Percentiles rank a stretch among this genome's conserved stretches.
phyloP scores from a whole-genome alignment of 37 sponge, comb jelly and placozoan species.

The Aplysina aerophoba region DNA sequence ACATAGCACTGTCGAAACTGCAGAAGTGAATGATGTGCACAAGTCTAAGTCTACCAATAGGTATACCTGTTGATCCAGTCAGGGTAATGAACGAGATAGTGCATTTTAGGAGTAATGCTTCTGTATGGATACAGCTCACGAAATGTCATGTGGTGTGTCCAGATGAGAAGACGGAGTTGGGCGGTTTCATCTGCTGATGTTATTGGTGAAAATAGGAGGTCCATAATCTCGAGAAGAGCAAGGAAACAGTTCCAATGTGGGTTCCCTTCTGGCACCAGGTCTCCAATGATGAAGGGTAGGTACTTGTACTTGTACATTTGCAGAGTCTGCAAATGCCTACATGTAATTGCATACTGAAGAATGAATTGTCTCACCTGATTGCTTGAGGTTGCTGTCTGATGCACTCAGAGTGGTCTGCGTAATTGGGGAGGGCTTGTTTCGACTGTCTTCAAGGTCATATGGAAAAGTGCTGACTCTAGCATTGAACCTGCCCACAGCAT shows the following conservation, averaged over 20 bases:
- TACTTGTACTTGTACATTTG: too few species aligned
- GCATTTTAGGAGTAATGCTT: constrained; percentile 17
- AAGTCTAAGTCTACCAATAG: too few species aligned
- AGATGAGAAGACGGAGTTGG: constrained; percentile 24
- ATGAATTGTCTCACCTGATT: too few species aligned
- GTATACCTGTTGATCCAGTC: constrained; percentile 3
- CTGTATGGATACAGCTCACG: not conserved
- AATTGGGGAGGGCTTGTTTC: constrained; percentile 44
- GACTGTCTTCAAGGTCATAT: constrained; percentile 32
- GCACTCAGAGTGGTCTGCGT: not conserved
- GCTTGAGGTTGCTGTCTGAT: not conserved
- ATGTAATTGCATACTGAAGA: too few species aligned
- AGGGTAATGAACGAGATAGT: constrained; percentile 19
- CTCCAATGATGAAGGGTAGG: constrained; percentile 69
- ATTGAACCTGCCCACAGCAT: too few species aligned
- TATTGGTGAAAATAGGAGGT: constrained; percentile 60
- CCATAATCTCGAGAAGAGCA: constrained; percentile 54
- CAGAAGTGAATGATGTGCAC: too few species aligned
- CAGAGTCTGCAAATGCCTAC: too few species aligned
- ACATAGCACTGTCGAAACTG: too few species aligned
- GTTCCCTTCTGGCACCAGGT: constrained; percentile 46
- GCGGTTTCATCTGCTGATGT: constrained; percentile 33
- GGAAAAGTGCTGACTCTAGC: too few species aligned
- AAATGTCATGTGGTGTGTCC: constrained; percentile 22
- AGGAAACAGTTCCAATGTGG: constrained; percentile 53